phyloP scores from a whole-genome alignment of 2,888 invertebrate genomes.

The Thecocarcelia acutangulata region DNA sequence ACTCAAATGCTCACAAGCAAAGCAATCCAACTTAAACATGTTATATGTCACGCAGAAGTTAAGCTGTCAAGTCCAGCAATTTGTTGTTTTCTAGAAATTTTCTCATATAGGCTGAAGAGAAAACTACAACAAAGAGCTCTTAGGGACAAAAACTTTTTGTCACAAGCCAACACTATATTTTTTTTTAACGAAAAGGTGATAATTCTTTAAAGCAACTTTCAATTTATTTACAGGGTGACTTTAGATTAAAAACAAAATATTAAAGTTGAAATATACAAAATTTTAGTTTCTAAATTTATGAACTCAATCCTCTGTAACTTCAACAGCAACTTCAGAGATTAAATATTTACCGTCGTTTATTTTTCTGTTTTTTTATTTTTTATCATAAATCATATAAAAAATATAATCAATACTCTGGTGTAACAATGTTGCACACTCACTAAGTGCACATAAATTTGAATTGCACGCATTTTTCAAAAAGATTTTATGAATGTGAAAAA shows the following conservation, averaged over 20 bases:
- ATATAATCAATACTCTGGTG: slow-evolving; percentile 50
- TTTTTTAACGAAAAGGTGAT: too few species aligned
- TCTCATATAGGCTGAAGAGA: background rate
- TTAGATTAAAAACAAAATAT: too few species aligned
- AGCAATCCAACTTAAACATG: slow-evolving; percentile 17
- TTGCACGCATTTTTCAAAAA: slow-evolving; percentile 49
- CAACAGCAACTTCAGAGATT: background rate
- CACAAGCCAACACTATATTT: too few species aligned
- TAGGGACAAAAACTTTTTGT: background rate
- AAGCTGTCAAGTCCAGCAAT: slow-evolving; percentile 57
- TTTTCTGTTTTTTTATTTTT: slow-evolving; percentile 6
- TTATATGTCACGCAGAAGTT: slow-evolving; percentile 42
- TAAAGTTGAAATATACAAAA: too few species aligned
- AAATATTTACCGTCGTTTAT: slow-evolving; percentile 6
- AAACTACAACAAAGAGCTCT: background rate
- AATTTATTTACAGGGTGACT: too few species aligned
- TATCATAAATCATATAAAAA: slow-evolving; percentile 48
- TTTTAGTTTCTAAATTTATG: too few species aligned
- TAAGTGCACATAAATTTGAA: slow-evolving; percentile 66
- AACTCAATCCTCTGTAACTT: background rate
- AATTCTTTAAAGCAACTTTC: too few species aligned
- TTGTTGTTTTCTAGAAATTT: slow-evolving; percentile 37
- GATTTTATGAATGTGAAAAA: slow-evolving; percentile 64
- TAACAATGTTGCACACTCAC: slow-evolving; percentile 41
- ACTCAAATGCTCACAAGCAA: too few species aligned